Conservation (phyloP, 2,113 vertebrate genomes). For the Electrona antarctica region DNA sequence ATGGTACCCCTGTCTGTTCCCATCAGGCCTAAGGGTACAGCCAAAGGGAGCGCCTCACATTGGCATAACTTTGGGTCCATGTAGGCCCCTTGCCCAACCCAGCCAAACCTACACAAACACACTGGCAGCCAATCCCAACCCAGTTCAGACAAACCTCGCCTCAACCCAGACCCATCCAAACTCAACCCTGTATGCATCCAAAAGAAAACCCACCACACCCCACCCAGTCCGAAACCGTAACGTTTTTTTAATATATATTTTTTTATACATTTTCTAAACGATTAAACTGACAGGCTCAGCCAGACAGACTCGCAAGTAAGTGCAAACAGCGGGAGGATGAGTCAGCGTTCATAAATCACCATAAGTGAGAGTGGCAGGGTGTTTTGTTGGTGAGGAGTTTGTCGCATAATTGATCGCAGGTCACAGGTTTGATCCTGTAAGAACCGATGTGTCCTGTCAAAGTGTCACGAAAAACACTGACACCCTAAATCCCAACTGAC, state of each 20-base stretch:
- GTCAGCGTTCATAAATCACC: conserved; percentile 28
- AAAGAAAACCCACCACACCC: conserved; percentile 60
- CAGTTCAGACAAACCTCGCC: conserved; percentile 54
- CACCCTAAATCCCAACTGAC: too few species aligned
- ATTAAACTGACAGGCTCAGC: conserved; percentile 29
- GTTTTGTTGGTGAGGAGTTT: conserved; percentile 31
- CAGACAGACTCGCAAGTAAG: neutral
- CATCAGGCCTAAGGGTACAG: conserved; percentile 43
- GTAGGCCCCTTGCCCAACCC: conserved; percentile 34
- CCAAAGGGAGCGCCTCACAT: conserved; percentile 38
- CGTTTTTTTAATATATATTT: conserved; percentile 47
- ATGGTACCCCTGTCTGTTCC: conserved; percentile 69
- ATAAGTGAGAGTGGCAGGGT: conserved; percentile 51
- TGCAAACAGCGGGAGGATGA: conserved; percentile 39
- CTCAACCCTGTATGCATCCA: conserved; percentile 46
- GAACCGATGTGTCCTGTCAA: conserved; percentile 38
- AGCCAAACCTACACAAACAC: conserved; percentile 73
- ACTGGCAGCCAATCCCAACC: conserved; percentile 65
- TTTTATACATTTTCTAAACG: conserved; percentile 34
- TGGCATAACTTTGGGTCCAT: conserved; percentile 22
- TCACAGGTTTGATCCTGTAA: conserved; percentile 41
- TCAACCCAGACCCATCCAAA: conserved; percentile 58
- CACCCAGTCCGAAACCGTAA: conserved; percentile 48
- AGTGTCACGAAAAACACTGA: neutral
- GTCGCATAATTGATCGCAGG: conserved; percentile 24